Percentiles rank a stretch among this genome's conserved stretches.
Conservation (phyloP, 2,888 invertebrate genomes). For the Micoletzkya japonica region DNA sequence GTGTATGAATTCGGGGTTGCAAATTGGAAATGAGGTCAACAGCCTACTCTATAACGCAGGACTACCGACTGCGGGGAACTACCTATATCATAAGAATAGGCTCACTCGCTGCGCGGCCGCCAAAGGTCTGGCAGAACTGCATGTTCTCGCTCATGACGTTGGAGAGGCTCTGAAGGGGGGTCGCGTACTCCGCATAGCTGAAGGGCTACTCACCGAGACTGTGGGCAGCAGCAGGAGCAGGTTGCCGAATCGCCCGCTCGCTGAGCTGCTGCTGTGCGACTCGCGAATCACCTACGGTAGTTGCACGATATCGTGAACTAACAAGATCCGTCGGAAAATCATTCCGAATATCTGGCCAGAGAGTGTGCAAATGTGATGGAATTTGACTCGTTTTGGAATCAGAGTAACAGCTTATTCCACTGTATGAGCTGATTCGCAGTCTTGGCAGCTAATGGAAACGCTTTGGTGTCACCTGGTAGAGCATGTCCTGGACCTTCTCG, state of each 20-base stretch:
- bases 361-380: too few relatives aligned
- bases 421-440: too few relatives aligned
- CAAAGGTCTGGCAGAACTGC: constrained; percentile 60
- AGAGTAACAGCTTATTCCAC: too few relatives aligned
- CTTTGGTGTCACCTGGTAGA: constrained; percentile 53
- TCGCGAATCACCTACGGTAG: constrained; percentile 55
- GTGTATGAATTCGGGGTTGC: too few relatives aligned
- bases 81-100: background rate
- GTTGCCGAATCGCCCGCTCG: constrained; percentile 61
- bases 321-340: too few relatives aligned
- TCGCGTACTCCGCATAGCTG: background rate
- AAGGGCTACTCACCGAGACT: constrained; percentile 48
- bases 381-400: too few relatives aligned
- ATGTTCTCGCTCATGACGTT: constrained; percentile 62
- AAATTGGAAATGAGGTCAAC: background rate
- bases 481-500: constrained; percentile 62
- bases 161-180: constrained; percentile 52
- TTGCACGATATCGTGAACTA: too few relatives aligned
- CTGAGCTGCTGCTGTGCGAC: constrained; percentile 53
- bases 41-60: too few relatives aligned
- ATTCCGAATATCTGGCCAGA: too few relatives aligned
- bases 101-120: constrained; percentile 40
- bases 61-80: background rate
- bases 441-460: too few relatives aligned
- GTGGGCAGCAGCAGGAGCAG: constrained; percentile 59